A percentile compares a stretch with the other conserved stretches of the same genome.
These are phyloP conservation scores for Berghia stephanieae DNA, from an alignment of 1,140 invertebrate genomes.

Conservation along the genomic window DNA sequence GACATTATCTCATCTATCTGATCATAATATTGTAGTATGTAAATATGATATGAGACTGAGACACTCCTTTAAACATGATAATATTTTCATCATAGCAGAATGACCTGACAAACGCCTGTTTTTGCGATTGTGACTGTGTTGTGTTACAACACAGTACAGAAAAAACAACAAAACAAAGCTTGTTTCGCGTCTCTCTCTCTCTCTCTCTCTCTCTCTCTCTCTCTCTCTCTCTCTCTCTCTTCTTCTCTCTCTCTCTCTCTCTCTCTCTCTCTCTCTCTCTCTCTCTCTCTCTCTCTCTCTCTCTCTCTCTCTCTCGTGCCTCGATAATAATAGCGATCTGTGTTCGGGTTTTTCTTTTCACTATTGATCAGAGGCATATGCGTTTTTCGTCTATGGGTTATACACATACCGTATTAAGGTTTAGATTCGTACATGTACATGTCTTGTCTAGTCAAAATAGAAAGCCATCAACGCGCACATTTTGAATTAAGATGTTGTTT, in stretches of 20 bases:
- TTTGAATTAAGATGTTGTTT: background rate
- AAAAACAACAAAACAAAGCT: too few species aligned
- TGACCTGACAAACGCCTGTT: too few species aligned
- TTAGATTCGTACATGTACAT: background rate
- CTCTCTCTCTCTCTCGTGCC: background rate
- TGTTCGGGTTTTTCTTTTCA: too few species aligned
- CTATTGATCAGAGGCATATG: too few species aligned
- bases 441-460: background rate
- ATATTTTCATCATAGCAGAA: too few species aligned
- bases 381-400: background rate
- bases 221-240: background rate
- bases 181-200: background rate
- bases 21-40: too few species aligned
- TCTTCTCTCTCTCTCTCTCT: background rate
- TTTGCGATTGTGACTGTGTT: too few species aligned
- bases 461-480: background rate
- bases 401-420: background rate
- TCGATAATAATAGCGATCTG: background rate
- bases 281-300: background rate
- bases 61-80: too few species aligned
- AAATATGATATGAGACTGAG: too few species aligned
- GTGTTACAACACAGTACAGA: too few species aligned
- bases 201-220: background rate
- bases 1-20: too few species aligned
- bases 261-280: background rate